Conservation (phyloP, 2,888 invertebrate genomes). For the Notodonta ziczac region DNA sequence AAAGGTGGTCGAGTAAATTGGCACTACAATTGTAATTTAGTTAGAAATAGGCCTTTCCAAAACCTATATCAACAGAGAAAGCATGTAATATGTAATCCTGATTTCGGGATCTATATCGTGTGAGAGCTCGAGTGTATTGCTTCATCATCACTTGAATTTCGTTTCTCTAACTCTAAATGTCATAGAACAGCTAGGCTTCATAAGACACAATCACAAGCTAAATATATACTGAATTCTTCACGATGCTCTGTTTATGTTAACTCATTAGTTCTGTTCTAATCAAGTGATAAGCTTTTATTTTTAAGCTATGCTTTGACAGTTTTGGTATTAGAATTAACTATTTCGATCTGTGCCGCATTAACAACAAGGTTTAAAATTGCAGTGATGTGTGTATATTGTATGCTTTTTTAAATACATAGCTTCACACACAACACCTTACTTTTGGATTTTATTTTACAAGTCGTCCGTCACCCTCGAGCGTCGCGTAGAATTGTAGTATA, state of each 20-base stretch:
- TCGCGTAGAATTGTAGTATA: slow-evolving; percentile 50
- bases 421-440: not conserved
- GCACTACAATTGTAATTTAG: slow-evolving; percentile 80
- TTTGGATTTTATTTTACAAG: not conserved
- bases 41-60: slow-evolving; percentile 82
- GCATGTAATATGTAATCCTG: slow-evolving; percentile 74
- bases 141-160: slow-evolving; percentile 60
- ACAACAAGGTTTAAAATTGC: not conserved
- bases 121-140: slow-evolving; percentile 74
- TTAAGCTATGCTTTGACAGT: slow-evolving; percentile 1
- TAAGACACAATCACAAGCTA: slow-evolving; percentile 38
- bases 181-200: slow-evolving; percentile 73
- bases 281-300: not conserved
- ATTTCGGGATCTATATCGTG: slow-evolving; percentile 68
- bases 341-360: not conserved
- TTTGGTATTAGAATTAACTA: not conserved
- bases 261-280: slow-evolving; percentile 9
- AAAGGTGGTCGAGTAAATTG: slow-evolving; percentile 95
- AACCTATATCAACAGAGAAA: slow-evolving; percentile 77
- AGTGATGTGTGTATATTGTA: not conserved
- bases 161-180: slow-evolving; percentile 51
- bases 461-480: slow-evolving; percentile 33
- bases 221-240: slow-evolving; percentile 46
- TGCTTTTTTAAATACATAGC: not conserved
- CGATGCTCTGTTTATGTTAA: slow-evolving; percentile 42